These are phyloP conservation scores for Peromyscus nudipes DNA, from an alignment of 2,797 vertebrate genomes.

Conservation along the genomic window DNA sequence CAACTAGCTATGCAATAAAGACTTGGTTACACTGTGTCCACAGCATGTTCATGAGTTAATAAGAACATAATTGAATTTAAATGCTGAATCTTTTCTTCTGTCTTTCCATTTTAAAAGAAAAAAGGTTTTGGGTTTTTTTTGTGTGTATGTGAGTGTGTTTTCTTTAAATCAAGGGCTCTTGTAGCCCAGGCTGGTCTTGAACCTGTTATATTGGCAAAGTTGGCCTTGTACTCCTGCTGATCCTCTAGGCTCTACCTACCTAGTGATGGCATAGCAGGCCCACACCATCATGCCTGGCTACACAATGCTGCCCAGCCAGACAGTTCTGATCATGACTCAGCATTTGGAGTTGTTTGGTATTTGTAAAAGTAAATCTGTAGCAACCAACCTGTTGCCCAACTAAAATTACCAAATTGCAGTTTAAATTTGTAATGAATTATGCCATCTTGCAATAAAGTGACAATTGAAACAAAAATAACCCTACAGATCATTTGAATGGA, in stretches of 20 bases:
- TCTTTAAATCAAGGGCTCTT: background rate
- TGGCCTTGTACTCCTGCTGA: background rate
- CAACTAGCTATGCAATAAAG: background rate
- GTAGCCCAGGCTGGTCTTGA: background rate
- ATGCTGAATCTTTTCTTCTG: background rate
- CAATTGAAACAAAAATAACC: slow-evolving; percentile 7
- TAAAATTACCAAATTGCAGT: background rate
- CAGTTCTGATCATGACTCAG: background rate
- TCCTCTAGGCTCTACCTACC: too few species aligned
- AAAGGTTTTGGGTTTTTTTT: too few species aligned
- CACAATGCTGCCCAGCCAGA: background rate
- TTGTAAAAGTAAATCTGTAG: background rate
- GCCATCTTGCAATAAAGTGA: background rate
- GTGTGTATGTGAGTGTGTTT: too few species aligned
- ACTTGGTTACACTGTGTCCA: background rate
- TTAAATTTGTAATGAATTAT: background rate
- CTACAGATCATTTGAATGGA: background rate
- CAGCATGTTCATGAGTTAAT: background rate
- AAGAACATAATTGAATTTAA: slow-evolving; percentile 40
- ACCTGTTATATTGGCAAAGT: background rate
- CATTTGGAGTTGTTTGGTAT: background rate
- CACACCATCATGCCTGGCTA: background rate
- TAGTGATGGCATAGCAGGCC: too few species aligned
- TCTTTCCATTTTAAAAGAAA: background rate
- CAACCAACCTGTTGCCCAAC: background rate